Conservation (phyloP, 2,113 vertebrate species). For the Neotoma lepida region DNA sequence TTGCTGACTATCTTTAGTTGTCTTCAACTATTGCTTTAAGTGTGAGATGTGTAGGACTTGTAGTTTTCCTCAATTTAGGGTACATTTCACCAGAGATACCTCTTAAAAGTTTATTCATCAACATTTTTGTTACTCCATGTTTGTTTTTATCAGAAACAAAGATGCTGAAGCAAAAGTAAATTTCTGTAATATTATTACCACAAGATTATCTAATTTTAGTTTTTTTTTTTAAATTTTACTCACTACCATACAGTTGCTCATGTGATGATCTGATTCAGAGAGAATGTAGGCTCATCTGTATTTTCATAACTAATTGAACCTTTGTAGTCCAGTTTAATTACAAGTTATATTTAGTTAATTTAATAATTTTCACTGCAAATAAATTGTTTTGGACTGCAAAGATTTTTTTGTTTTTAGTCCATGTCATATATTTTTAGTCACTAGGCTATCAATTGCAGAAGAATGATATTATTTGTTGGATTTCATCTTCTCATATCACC, state of each 20-base stretch:
- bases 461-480: background rate
- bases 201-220: background rate
- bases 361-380: background rate
- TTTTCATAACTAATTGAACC: slow-evolving; percentile 12
- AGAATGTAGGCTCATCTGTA: background rate
- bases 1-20: slow-evolving; percentile 71
- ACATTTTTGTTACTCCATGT: background rate
- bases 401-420: slow-evolving; percentile 30
- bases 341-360: background rate
- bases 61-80: background rate
- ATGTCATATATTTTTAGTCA: background rate
- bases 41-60: background rate
- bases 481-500: background rate
- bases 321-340: slow-evolving; percentile 38
- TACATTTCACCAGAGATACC: background rate
- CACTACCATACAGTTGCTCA: background rate
- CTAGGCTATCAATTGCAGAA: background rate
- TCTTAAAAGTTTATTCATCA: background rate
- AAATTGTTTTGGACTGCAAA: background rate
- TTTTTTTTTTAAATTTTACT: background rate
- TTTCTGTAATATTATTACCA: slow-evolving; percentile 26
- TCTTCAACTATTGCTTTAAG: slow-evolving; percentile 66
- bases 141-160: slow-evolving; percentile 33
- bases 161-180: background rate
- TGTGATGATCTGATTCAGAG: background rate